phyloP scores from a whole-genome alignment of 2,888 invertebrate genomes.

The Cacoxenus indagator region DNA sequence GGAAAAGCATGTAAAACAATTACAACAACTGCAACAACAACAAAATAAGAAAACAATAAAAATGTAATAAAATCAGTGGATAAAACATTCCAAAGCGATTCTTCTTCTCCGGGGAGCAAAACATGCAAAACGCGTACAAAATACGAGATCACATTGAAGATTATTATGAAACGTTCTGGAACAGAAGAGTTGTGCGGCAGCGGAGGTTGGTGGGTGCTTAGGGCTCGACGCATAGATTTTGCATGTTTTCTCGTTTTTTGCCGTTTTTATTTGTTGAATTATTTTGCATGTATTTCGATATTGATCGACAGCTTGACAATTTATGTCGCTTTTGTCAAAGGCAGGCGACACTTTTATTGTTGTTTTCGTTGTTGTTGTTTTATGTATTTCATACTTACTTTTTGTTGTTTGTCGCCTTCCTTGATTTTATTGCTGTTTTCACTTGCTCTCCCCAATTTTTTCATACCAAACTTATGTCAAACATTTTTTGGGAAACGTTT shows the following conservation, averaged over 20 bases:
- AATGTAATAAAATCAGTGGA: slow-evolving; percentile 46
- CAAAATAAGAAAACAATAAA: slow-evolving; percentile 38
- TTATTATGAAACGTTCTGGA: slow-evolving; percentile 34
- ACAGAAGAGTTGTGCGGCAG: not conserved
- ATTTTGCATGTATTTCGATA: slow-evolving; percentile 42
- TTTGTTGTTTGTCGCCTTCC: slow-evolving; percentile 11
- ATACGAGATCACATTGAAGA: slow-evolving; percentile 50
- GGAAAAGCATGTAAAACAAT: slow-evolving; percentile 39
- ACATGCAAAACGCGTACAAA: slow-evolving; percentile 54
- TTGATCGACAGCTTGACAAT: slow-evolving; percentile 68
- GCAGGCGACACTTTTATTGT: slow-evolving; percentile 38
- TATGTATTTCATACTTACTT: slow-evolving; percentile 10
- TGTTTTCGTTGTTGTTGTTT: slow-evolving; percentile 25
- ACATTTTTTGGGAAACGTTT: not conserved
- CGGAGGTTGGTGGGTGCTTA: not conserved
- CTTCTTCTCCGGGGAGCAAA: slow-evolving; percentile 22
- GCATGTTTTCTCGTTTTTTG: not conserved
- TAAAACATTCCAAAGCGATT: slow-evolving; percentile 54
- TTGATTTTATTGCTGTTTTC: not conserved
- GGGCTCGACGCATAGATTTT: not conserved
- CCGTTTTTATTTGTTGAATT: slow-evolving; percentile 42
- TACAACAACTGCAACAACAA: slow-evolving; percentile 45
- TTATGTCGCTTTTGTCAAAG: slow-evolving; percentile 64
- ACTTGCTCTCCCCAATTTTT: not conserved
- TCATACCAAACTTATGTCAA: slow-evolving; percentile 5